Percentiles rank a stretch among this genome's conserved stretches.
Evolutionary conservation across 2,888 invertebrate species (phyloP).

Genomic region (Baccha elongata): DNA sequence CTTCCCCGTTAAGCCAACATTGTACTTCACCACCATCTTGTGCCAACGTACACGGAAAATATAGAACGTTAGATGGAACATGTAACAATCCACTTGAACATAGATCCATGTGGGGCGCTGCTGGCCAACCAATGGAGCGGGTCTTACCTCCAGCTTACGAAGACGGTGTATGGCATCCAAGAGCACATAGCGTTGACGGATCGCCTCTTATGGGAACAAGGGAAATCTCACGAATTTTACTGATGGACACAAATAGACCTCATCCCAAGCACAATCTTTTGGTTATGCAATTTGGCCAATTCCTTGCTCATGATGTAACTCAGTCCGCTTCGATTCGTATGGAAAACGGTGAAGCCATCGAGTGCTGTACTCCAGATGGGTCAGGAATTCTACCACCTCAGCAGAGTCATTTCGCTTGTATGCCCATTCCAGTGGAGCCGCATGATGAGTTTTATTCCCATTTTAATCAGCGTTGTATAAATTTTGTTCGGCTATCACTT

Average conservation of each 20-base stretch:
- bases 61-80: conserved; percentile 89
- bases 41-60: conserved; percentile 82
- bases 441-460: conserved; percentile 85
- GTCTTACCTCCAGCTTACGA: conserved; percentile 87
- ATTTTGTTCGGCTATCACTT: conserved; percentile 88
- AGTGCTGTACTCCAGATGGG: conserved; percentile 88
- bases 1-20: conserved; percentile 78
- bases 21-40: conserved; percentile 83
- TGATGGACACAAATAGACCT: conserved; percentile 85
- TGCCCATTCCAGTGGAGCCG: conserved; percentile 85
- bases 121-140: conserved; percentile 86
- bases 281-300: conserved; percentile 91
- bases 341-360: conserved; percentile 88
- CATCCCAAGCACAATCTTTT: conserved; percentile 86
- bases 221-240: conserved; percentile 85
- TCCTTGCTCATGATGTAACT: conserved; percentile 89
- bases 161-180: conserved; percentile 84
- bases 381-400: conserved; percentile 83
- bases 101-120: conserved; percentile 86
- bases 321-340: conserved; percentile 88
- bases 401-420: conserved; percentile 86
- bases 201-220: conserved; percentile 86
- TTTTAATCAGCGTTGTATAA: conserved; percentile 86
- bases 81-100: conserved; percentile 88
- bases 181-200: conserved; percentile 80